Percentiles rank a stretch among this genome's conserved stretches.
These are phyloP conservation scores for Palythoa grandis DNA, from an alignment of 92 coral and sea anemone genomes.

Conservation along the genomic window DNA sequence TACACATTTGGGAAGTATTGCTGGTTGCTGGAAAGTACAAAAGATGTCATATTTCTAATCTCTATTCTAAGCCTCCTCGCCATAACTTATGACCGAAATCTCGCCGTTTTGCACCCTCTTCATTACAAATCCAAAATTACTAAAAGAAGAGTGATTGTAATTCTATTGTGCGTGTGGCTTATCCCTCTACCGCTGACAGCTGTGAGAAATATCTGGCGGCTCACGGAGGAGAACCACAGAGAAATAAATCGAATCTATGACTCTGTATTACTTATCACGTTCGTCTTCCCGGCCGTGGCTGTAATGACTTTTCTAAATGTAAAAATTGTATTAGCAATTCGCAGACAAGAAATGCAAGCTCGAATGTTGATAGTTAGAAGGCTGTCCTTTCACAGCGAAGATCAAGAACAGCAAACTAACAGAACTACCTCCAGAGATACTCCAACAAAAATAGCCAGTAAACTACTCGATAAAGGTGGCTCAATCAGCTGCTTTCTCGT, in stretches of 20 bases:
- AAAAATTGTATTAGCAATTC: slow-evolving; percentile 18
- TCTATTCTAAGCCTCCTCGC: slow-evolving; percentile 13
- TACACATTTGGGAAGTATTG: not conserved
- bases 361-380: not conserved
- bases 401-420: not conserved
- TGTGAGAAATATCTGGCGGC: slow-evolving; percentile 24
- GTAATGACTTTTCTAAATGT: not conserved
- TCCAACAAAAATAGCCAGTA: not conserved
- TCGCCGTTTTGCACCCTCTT: slow-evolving; percentile 29
- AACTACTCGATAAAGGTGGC: slow-evolving; percentile 16
- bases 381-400: not conserved
- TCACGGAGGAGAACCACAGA: not conserved
- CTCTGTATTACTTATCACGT: slow-evolving; percentile 1
- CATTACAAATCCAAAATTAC: slow-evolving; percentile 17
- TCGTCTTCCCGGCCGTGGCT: slow-evolving; percentile 25
- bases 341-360: not conserved
- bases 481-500: slow-evolving; percentile 19
- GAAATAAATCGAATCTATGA: slow-evolving; percentile 20
- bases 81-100: slow-evolving; percentile 22
- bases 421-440: not conserved
- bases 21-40: slow-evolving; percentile 11
- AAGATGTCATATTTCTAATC: not conserved
- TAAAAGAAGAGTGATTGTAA: not conserved
- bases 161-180: slow-evolving; percentile 6
- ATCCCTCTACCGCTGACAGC: slow-evolving; percentile 28